Percentiles rank a stretch among this genome's conserved stretches.
phyloP scores from a whole-genome alignment of 2,113 vertebrate genomes.

The Pollimyrus isidori region DNA sequence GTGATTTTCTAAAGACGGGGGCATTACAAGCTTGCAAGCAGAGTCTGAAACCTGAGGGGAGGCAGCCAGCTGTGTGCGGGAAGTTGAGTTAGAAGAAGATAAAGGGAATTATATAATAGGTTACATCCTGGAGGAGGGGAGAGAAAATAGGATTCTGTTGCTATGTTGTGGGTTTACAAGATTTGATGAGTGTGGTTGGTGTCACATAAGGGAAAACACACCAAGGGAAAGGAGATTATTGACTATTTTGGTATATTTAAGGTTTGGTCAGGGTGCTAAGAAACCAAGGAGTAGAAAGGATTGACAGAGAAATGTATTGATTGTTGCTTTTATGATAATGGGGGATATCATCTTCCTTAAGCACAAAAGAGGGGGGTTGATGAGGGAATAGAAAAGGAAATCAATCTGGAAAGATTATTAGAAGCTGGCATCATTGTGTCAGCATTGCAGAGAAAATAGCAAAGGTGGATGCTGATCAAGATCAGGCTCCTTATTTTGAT shows the following conservation, averaged over 20 bases:
- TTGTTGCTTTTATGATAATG: not conserved
- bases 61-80: not conserved
- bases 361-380: not conserved
- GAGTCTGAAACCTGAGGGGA: conserved; percentile 6
- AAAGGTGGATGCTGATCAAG: not conserved
- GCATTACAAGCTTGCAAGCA: not conserved
- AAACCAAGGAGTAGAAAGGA: not conserved
- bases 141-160: conserved; percentile 12
- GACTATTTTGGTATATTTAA: not conserved
- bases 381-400: not conserved
- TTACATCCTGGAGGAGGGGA: not conserved
- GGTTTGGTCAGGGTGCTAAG: not conserved
- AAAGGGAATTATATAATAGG: not conserved
- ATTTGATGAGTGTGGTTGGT: conserved; percentile 13
- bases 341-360: not conserved
- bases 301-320: conserved; percentile 7
- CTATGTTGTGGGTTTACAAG: not conserved
- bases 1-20: not conserved
- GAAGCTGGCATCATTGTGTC: not conserved
- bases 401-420: not conserved
- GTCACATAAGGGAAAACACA: not conserved
- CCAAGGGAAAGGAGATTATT: conserved; percentile 6
- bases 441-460: not conserved
- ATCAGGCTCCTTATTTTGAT: not conserved
- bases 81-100: not conserved